phyloP scores from a whole-genome alignment of 1,140 invertebrate genomes.

The Ceratina calcarata region DNA sequence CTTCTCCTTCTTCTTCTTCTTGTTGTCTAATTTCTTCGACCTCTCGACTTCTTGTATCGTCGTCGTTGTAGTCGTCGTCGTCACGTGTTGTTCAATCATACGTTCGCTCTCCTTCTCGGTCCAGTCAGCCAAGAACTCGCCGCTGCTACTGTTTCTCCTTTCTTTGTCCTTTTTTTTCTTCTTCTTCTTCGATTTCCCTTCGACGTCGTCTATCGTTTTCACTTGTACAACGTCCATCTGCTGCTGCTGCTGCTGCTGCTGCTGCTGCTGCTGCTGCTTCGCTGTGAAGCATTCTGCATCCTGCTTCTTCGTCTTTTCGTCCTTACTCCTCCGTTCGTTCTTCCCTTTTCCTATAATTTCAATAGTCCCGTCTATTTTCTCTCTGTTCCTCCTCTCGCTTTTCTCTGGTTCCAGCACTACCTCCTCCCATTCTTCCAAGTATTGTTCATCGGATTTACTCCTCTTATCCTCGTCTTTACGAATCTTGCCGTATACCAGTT shows the following conservation, averaged over 20 bases:
- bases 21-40: conserved; percentile 49
- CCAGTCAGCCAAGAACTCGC: conserved; percentile 55
- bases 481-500: conserved; percentile 7
- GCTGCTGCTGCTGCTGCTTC: too few relatives aligned
- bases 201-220: conserved; percentile 16
- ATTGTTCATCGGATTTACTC: conserved; percentile 37
- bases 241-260: too few relatives aligned
- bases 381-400: conserved; percentile 4
- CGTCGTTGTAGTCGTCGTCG: background rate
- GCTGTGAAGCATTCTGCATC: too few relatives aligned
- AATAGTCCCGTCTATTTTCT: conserved; percentile 3
- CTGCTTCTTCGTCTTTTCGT: conserved; percentile 9
- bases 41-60: conserved; percentile 59
- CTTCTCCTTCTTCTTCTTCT: conserved; percentile 54
- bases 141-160: conserved; percentile 46
- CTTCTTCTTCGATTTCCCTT: conserved; percentile 54
- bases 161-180: conserved; percentile 51
- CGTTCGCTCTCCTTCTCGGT: conserved; percentile 49
- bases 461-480: conserved; percentile 29
- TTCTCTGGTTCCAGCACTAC: conserved; percentile 41
- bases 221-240: conserved; percentile 35
- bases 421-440: conserved; percentile 65
- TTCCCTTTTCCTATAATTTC: conserved; percentile 40
- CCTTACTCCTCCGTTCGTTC: conserved; percentile 35
- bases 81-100: conserved; percentile 36